Evolutionary conservation across 1,140 invertebrate genomes (phyloP).

Genomic region (Drosophila kepulauana): DNA sequence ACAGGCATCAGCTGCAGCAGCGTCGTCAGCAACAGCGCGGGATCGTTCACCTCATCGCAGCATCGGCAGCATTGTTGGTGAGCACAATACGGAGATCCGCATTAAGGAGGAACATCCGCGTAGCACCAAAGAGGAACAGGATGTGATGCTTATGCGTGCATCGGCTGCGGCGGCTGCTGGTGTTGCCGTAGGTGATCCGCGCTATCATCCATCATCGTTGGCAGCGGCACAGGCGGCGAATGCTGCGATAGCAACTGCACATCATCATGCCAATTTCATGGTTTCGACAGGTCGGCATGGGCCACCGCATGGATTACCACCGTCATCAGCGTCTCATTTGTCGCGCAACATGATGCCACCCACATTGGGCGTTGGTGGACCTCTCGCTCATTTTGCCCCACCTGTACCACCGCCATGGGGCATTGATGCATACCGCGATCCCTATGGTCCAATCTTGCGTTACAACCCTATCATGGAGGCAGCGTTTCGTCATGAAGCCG

Average conservation of each 20-base stretch:
- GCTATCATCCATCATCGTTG: conserved; percentile 81
- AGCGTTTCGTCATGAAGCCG: conserved; percentile 90
- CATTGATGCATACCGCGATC: conserved; percentile 88
- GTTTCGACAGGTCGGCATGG: conserved; percentile 85
- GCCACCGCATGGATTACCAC: conserved; percentile 84
- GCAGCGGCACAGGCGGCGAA: conserved; percentile 71
- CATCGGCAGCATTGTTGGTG: conserved; percentile 83
- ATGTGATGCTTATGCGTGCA: conserved; percentile 85
- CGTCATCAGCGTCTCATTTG: conserved; percentile 87
- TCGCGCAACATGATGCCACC: conserved; percentile 86
- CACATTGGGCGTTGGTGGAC: conserved; percentile 85
- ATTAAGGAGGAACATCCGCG: conserved; percentile 88
- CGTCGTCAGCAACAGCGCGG: conserved; percentile 84
- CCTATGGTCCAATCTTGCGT: conserved; percentile 89
- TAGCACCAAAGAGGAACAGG: conserved; percentile 87
- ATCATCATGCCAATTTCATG: conserved; percentile 84
- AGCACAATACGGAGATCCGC: conserved; percentile 85
- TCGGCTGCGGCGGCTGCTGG: conserved; percentile 63
- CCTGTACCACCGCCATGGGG: conserved; percentile 87
- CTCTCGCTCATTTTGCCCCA: conserved; percentile 87
- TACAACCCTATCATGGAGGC: conserved; percentile 91
- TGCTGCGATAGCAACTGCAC: conserved; percentile 69
- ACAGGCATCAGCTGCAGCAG: conserved; percentile 84
- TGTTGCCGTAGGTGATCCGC: conserved; percentile 70
- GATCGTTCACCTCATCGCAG: conserved; percentile 90